Conservation (phyloP, 2,888 invertebrate species). For the Oegoconia quadripuncta region DNA sequence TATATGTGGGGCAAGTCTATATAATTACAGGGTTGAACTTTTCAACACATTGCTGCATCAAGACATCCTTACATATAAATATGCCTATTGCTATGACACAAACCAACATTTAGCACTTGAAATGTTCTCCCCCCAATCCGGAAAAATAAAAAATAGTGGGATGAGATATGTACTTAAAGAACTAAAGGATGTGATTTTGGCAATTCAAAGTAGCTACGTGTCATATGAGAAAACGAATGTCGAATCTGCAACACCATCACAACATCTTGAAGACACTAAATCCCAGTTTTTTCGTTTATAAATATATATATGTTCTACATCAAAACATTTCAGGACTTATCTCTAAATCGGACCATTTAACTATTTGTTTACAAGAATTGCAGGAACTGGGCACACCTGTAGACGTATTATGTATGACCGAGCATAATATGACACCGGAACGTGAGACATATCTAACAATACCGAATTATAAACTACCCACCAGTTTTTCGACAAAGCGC, state of each 20-base stretch:
- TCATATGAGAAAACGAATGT: background rate
- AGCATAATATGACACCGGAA: conserved; percentile 16
- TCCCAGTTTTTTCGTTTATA: conserved; percentile 11
- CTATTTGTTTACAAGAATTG: conserved; percentile 8
- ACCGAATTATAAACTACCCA: conserved; percentile 8
- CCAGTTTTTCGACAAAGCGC: conserved; percentile 4
- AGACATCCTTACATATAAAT: background rate
- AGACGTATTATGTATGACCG: conserved; percentile 17
- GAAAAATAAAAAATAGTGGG: conserved; percentile 2
- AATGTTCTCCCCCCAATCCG: background rate
- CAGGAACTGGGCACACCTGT: background rate
- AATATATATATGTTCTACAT: conserved; percentile 11
- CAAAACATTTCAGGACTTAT: conserved; percentile 16
- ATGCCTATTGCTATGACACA: conserved; percentile 1
- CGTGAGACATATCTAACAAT: conserved; percentile 3
- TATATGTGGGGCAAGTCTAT: background rate
- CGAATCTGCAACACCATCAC: background rate
- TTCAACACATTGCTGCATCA: conserved; percentile 1
- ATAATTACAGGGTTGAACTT: conserved; percentile 1
- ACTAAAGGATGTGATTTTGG: background rate
- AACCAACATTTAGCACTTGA: background rate
- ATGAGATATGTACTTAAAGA: background rate
- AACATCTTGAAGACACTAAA: background rate
- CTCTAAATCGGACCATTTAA: conserved; percentile 9
- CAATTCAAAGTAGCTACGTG: too few relatives aligned